Conservation (phyloP, 1,140 invertebrate genomes). For the Cardiocondyla obscurior region DNA sequence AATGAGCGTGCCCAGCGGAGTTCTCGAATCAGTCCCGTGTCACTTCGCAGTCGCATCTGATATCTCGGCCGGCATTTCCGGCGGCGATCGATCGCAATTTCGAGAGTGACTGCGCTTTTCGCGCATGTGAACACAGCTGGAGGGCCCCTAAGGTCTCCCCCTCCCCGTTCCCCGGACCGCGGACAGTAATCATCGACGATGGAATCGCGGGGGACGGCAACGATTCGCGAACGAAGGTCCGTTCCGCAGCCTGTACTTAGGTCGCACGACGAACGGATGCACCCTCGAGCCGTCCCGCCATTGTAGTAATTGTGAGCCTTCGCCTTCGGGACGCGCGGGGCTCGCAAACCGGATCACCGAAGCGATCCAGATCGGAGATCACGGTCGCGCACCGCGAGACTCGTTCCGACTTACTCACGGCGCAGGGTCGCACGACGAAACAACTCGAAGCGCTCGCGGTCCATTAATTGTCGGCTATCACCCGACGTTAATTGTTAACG, state of each 20-base stretch:
- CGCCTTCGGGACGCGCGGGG: constrained; percentile 61
- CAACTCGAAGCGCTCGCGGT: constrained; percentile 22
- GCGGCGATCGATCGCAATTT: constrained; percentile 37
- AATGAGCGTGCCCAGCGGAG: not conserved
- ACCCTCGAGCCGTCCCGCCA: constrained; percentile 73
- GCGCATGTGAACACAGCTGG: constrained; percentile 67
- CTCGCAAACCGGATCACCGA: constrained; percentile 80
- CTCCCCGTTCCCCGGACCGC: constrained; percentile 58
- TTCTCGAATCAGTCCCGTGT: not conserved
- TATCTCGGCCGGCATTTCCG: not conserved
- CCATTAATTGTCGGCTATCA: constrained; percentile 27
- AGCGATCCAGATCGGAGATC: constrained; percentile 77
- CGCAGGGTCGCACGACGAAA: constrained; percentile 67
- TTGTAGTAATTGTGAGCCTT: constrained; percentile 79
- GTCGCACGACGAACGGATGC: constrained; percentile 70
- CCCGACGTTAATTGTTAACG: not conserved
- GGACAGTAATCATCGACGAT: constrained; percentile 67
- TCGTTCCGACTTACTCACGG: constrained; percentile 42
- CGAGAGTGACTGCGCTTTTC: constrained; percentile 48
- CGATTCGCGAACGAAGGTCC: constrained; percentile 76
- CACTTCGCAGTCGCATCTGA: constrained; percentile 12
- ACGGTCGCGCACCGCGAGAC: constrained; percentile 54
- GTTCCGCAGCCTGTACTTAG: constrained; percentile 75
- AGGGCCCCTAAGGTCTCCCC: constrained; percentile 53
- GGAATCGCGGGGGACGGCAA: constrained; percentile 67